Base-by-base conservation (phyloP, 2,797 vertebrate genomes). In the Aotus griseimembra region DNA sequence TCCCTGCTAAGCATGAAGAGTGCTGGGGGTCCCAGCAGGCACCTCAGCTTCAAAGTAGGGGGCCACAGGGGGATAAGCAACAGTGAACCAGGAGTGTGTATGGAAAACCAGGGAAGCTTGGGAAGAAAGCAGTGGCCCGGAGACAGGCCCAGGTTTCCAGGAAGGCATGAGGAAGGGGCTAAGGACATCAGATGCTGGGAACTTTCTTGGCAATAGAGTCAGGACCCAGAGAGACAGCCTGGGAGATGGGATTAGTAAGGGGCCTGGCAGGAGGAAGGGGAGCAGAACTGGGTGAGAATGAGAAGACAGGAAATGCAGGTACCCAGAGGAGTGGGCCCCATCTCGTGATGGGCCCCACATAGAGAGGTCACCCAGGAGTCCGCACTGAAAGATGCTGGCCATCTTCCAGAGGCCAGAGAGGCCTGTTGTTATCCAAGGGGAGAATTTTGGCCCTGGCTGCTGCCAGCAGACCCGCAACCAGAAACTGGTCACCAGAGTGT, bases 391-490 rank as follows among this genome's bases (percentile, higher is more conserved):
- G 94, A 64, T 20, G 28, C 88, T 28, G 0, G 75, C 79, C 4
- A 73, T 64, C 58, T 73, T 86, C 80, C 92, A 46, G 94, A 39
- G 85, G 39, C 88, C 20, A 13, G 93, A 94, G 77, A 55, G 33
- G 86, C 15, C 24, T 2, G 0, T 1, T 24, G 92, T 15, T 61
- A 7, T 7, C 52, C 1, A 0, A 2, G 4, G 0, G 82, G 48
- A 26, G 41, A 57, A 48, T 24, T 36, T 22, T 46, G 93, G 76
- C 57, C 61, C 39, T 79, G 26, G 30, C 10, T 87, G 91, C 73
- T 93, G 94, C 75, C 73, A 90, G 75, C 80, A 85, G 89, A 70
- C 52, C 57, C 80, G 75, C 77, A 83, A 64, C 91, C 83, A 48
- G 82, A 19, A 92, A 92, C 30, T 36, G 26, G 94, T 93, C 93